Conservation (phyloP, 2,113 vertebrate species). For the Zeus faber region DNA sequence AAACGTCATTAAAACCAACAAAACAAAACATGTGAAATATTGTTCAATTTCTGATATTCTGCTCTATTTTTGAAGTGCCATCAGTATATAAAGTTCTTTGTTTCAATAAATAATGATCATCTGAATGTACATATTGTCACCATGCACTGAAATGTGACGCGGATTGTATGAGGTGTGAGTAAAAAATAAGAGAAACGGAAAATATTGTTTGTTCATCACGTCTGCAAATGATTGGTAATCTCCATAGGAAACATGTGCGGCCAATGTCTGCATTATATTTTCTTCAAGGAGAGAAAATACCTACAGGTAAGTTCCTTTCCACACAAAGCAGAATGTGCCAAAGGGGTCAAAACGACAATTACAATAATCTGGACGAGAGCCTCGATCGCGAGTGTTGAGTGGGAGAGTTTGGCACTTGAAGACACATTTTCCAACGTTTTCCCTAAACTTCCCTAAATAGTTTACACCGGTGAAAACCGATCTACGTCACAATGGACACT, state of each 20-base stretch:
- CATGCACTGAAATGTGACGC: too few species aligned
- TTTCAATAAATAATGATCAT: too few species aligned
- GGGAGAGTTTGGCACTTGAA: constrained; percentile 60
- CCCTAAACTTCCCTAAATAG: constrained; percentile 40
- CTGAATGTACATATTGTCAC: too few species aligned
- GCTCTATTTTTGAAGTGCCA: too few species aligned
- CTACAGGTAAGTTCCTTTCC: constrained; percentile 4
- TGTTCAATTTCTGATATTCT: too few species aligned
- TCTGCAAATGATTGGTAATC: neutral
- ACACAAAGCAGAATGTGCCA: neutral
- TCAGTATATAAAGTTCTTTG: too few species aligned
- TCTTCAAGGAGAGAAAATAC: neutral
- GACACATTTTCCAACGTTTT: constrained; percentile 29
- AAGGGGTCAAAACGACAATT: neutral
- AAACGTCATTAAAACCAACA: too few species aligned
- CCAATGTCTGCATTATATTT: neutral
- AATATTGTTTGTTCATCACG: neutral
- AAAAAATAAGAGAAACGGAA: neutral
- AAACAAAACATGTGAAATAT: too few species aligned
- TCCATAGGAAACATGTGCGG: too few species aligned
- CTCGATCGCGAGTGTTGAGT: constrained; percentile 45
- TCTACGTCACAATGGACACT: constrained; percentile 43
- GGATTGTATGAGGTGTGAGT: too few species aligned
- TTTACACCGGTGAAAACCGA: constrained; percentile 43
- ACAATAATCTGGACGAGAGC: constrained; percentile 16